Evolutionary conservation across 2,888 invertebrate genomes (phyloP).

Genomic region (Stenotaenia linearis): DNA sequence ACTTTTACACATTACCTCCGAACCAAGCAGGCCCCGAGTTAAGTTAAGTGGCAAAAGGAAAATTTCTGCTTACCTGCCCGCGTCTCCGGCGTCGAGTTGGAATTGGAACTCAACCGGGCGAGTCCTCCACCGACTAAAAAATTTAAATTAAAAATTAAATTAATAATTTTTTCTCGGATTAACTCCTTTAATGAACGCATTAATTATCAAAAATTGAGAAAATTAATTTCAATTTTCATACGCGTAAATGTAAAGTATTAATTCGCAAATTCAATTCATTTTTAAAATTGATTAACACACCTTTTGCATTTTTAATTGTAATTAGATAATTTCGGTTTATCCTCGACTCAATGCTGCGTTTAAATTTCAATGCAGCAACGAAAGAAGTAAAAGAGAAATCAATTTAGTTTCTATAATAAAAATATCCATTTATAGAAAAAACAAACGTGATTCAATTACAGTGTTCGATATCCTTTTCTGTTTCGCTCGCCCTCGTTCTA

Average conservation of each 20-base stretch:
- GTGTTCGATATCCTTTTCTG: not conserved
- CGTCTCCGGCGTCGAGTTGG: slow-evolving; percentile 7
- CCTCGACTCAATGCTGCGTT: not conserved
- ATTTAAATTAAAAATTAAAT: not conserved
- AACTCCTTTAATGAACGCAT: not conserved
- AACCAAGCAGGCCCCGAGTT: not conserved
- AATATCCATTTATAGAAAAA: not conserved
- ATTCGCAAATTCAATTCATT: not conserved
- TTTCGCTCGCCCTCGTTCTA: not conserved
- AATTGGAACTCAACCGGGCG: slow-evolving; percentile 5
- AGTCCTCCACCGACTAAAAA: not conserved
- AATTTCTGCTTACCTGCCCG: not conserved
- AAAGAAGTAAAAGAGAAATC: not conserved
- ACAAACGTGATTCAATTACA: not conserved
- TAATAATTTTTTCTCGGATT: not conserved
- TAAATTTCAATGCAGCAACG: not conserved
- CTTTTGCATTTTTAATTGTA: not conserved
- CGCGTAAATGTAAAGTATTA: not conserved
- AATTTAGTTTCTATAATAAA: not conserved
- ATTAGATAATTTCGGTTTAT: not conserved
- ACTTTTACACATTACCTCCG: not conserved
- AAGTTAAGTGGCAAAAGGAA: not conserved
- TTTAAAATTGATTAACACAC: not conserved
- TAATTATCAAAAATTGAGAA: too few relatives aligned
- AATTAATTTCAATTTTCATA: too few relatives aligned